phyloP scores from a whole-genome alignment of 1,140 invertebrate species.

The Homarus americanus region DNA sequence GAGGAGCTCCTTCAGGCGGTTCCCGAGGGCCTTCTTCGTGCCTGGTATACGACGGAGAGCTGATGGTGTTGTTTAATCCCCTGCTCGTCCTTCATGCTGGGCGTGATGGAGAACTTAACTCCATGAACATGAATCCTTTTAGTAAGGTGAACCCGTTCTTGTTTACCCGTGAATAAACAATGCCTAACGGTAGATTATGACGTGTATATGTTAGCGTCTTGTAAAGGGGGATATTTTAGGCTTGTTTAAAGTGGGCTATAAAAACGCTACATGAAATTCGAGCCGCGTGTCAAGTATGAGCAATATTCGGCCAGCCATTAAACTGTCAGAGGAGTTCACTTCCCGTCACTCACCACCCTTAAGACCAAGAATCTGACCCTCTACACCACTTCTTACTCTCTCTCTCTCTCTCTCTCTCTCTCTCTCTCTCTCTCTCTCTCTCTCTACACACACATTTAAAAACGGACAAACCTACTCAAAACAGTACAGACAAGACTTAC shows the following conservation, averaged over 20 bases:
- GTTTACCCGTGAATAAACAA: neutral
- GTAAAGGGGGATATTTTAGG: slow-evolving; percentile 17
- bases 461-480: no score
- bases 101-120: no score
- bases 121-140: no score
- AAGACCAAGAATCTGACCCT: slow-evolving; percentile 17
- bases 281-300: slow-evolving; percentile 34
- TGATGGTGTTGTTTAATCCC: neutral
- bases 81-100: no score
- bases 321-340: slow-evolving; percentile 45
- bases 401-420: slow-evolving; percentile 19
- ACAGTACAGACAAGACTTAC: no score
- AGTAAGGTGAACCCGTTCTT: no score
- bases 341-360: slow-evolving; percentile 41
- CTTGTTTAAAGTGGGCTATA: slow-evolving; percentile 49
- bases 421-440: neutral
- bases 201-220: neutral
- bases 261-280: slow-evolving; percentile 49
- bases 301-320: slow-evolving; percentile 53
- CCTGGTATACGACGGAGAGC: neutral
- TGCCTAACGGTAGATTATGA: neutral
- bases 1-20: neutral
- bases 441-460: neutral
- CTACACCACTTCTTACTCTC: neutral
- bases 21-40: neutral